Percentiles rank a stretch among this genome's conserved stretches.
These are phyloP conservation scores for Lepus oiostolus DNA, from an alignment of 2,797 vertebrate species.

Conservation along the genomic window DNA sequence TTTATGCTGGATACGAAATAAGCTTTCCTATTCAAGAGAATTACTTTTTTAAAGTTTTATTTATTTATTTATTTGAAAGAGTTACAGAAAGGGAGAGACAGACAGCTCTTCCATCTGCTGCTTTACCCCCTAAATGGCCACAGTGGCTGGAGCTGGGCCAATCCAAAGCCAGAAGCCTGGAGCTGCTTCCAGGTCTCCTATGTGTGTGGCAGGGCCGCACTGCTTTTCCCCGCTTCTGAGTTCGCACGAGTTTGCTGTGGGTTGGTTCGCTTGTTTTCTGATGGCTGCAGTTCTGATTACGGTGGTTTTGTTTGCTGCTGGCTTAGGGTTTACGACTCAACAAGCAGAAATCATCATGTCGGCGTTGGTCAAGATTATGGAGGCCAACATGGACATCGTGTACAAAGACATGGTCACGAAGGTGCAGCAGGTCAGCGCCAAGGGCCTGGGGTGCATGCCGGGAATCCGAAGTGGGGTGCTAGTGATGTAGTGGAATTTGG, in stretches of 20 bases:
- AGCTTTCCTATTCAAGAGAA: not conserved
- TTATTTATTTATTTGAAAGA: no score
- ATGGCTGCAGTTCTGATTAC: slow-evolving; percentile 28
- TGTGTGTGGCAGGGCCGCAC: not conserved
- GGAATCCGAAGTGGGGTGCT: not conserved
- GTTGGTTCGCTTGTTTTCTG: not conserved
- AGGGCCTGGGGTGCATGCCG: accelerated
- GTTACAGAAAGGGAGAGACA: no score
- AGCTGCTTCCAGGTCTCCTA: no score
- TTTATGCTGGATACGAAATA: slow-evolving; percentile 19
- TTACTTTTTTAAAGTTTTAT: not conserved
- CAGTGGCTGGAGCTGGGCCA: no score
- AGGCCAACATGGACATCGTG: slow-evolving; percentile 94
- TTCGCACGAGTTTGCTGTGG: not conserved
- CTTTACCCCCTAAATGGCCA: no score
- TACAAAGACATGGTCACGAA: slow-evolving; percentile 97
- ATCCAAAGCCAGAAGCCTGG: no score
- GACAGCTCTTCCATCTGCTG: no score
- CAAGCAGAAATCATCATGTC: slow-evolving; percentile 95
- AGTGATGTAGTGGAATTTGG: not conserved
- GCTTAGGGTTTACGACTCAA: slow-evolving; percentile 92
- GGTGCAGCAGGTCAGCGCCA: slow-evolving; percentile 93
- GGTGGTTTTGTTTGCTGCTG: slow-evolving; percentile 78
- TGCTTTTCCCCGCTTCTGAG: not conserved
- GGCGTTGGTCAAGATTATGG: slow-evolving; percentile 92